phyloP scores from a whole-genome alignment of 2,797 vertebrate species.

The Acestrorhynchus altus region DNA sequence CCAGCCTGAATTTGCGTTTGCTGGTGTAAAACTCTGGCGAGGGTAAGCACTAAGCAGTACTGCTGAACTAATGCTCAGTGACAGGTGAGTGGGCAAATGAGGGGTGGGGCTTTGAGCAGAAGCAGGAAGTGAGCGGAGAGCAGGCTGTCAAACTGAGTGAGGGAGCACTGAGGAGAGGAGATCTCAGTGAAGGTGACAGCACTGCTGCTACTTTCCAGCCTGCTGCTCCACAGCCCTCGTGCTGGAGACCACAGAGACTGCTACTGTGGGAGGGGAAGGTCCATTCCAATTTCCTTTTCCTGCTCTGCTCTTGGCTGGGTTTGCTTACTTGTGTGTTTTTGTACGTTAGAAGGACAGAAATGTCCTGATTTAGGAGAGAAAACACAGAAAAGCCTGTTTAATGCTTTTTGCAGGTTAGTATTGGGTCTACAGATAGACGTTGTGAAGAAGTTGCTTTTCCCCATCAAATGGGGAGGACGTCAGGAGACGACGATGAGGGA shows the following conservation, averaged over 20 bases:
- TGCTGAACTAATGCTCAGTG: conserved; percentile 49
- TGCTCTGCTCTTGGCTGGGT: neutral
- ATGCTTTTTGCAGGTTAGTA: neutral
- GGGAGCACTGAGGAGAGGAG: conserved; percentile 23
- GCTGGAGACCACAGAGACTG: conserved; percentile 5
- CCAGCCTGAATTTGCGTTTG: neutral
- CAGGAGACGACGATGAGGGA: too few species aligned
- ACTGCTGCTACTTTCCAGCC: conserved; percentile 40
- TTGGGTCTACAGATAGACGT: too few species aligned
- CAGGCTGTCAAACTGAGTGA: conserved; percentile 35
- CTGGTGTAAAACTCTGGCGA: neutral
- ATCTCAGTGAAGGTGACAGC: conserved; percentile 44
- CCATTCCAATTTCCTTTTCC: neutral
- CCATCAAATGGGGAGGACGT: too few species aligned
- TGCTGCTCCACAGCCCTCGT: conserved; percentile 22
- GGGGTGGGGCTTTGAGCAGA: neutral
- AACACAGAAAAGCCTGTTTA: neutral
- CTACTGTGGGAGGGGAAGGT: neutral
- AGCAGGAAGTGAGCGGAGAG: conserved; percentile 30
- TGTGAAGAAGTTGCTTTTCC: too few species aligned
- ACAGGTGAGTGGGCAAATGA: conserved; percentile 30
- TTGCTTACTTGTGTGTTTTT: neutral
- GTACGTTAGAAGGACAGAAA: neutral
- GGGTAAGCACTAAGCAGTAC: neutral
- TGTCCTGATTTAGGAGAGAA: neutral